These are phyloP conservation scores for Phalacrocorax carbo DNA, from an alignment of 2,113 vertebrate genomes.

Conservation along the genomic window DNA sequence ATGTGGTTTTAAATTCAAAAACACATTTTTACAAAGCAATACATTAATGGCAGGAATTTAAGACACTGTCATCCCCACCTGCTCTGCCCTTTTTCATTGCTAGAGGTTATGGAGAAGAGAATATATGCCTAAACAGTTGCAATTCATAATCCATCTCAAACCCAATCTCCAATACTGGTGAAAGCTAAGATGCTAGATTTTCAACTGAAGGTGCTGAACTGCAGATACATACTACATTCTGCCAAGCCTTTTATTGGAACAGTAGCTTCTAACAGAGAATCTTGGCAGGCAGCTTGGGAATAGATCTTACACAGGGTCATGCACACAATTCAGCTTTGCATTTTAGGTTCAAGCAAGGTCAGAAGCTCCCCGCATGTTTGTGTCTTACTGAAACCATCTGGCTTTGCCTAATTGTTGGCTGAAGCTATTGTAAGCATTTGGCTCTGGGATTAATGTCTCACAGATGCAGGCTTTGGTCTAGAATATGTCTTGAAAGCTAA, in stretches of 20 bases:
- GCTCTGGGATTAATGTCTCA: neutral
- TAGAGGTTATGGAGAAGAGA: neutral
- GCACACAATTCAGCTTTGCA: neutral
- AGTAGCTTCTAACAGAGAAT: neutral
- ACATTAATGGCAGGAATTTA: neutral
- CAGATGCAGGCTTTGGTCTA: neutral
- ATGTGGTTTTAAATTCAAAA: neutral
- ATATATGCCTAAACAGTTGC: neutral
- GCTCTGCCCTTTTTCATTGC: neutral
- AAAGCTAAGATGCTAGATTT: neutral
- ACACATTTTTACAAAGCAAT: neutral
- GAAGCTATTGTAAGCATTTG: neutral
- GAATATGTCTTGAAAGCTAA: neutral
- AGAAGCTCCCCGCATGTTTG: slow-evolving; percentile 11
- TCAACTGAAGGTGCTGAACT: neutral
- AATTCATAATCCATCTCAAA: neutral
- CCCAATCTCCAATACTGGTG: neutral
- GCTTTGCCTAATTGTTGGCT: neutral
- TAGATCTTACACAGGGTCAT: neutral
- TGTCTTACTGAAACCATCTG: slow-evolving; percentile 13
- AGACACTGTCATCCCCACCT: neutral
- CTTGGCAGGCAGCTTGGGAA: slow-evolving; percentile 38
- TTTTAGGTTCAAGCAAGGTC: slow-evolving; percentile 23
- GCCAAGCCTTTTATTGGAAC: neutral
- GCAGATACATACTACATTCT: neutral